phyloP scores from a whole-genome alignment of 1,140 invertebrate species.

The Acromyrmex heyeri region DNA sequence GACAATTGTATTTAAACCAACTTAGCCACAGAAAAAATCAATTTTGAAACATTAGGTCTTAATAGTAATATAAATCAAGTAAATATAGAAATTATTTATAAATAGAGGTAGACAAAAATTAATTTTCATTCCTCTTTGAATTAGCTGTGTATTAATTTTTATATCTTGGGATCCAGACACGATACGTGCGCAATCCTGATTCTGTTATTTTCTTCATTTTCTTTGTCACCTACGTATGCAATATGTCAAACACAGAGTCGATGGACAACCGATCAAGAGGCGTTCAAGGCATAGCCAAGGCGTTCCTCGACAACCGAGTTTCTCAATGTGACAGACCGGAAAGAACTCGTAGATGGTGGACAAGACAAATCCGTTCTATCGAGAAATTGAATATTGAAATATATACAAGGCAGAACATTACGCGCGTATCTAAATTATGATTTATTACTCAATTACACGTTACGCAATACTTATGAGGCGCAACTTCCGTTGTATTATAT shows the following conservation, averaged over 20 bases:
- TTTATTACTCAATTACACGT: slow-evolving; percentile 30
- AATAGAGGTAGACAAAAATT: too few species aligned
- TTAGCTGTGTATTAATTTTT: neutral
- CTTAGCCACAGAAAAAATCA: too few species aligned
- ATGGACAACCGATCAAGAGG: slow-evolving; percentile 60
- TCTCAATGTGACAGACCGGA: neutral
- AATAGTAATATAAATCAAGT: too few species aligned
- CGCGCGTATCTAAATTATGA: slow-evolving; percentile 11
- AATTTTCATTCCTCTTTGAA: neutral
- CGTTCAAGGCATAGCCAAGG: neutral
- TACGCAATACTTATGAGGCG: neutral
- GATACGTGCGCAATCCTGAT: neutral
- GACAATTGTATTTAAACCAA: too few species aligned
- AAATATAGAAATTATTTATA: too few species aligned
- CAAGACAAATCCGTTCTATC: slow-evolving; percentile 19
- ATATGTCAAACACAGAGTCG: slow-evolving; percentile 23
- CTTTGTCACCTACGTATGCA: slow-evolving; percentile 24
- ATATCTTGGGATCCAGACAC: neutral
- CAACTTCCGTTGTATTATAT: slow-evolving; percentile 9
- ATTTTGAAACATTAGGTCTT: too few species aligned
- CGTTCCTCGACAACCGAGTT: slow-evolving; percentile 8
- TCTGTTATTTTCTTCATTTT: neutral
- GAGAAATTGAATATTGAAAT: slow-evolving; percentile 35
- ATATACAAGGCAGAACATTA: neutral
- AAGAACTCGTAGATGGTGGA: neutral